These are phyloP conservation scores for Tupaia tana DNA, from an alignment of 2,113 vertebrate genomes.

Conservation along the genomic window DNA sequence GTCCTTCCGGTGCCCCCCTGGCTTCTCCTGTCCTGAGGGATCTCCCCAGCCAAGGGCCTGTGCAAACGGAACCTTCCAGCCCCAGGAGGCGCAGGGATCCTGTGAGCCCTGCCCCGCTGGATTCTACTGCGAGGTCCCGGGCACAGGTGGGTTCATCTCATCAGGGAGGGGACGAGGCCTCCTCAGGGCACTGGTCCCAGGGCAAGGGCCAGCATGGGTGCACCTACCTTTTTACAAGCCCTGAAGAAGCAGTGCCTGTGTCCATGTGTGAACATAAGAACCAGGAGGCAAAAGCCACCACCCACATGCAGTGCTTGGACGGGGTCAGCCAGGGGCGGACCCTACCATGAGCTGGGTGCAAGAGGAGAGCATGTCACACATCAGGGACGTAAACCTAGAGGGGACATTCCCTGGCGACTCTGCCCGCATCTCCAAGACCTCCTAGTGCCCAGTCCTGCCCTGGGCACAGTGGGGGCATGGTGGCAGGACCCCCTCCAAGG, in stretches of 20 bases:
- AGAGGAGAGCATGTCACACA: no score
- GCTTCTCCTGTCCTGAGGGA: slow-evolving; percentile 74
- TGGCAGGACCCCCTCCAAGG: neutral
- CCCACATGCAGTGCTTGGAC: neutral
- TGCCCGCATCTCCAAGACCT: neutral
- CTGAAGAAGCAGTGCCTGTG: neutral
- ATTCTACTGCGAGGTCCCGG: slow-evolving; percentile 78
- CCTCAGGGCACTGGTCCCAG: neutral
- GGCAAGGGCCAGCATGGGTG: neutral
- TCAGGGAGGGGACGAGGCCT: no score
- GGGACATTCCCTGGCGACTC: neutral
- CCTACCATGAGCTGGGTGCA: accelerated
- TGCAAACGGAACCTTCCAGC: slow-evolving; percentile 87
- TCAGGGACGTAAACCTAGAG: neutral
- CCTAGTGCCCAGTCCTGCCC: neutral
- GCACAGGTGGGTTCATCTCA: slow-evolving; percentile 61
- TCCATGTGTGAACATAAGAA: no score
- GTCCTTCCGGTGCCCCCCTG: neutral
- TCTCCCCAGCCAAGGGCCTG: slow-evolving; percentile 84
- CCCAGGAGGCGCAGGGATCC: slow-evolving; percentile 70
- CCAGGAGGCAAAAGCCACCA: no score
- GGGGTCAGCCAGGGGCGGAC: no score
- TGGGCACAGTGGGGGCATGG: neutral
- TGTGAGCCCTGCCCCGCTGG: slow-evolving; percentile 78
- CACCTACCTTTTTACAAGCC: no score